Evolutionary conservation across 2,888 invertebrate species (phyloP).

Genomic region (Cosmorhoe ocellata): DNA sequence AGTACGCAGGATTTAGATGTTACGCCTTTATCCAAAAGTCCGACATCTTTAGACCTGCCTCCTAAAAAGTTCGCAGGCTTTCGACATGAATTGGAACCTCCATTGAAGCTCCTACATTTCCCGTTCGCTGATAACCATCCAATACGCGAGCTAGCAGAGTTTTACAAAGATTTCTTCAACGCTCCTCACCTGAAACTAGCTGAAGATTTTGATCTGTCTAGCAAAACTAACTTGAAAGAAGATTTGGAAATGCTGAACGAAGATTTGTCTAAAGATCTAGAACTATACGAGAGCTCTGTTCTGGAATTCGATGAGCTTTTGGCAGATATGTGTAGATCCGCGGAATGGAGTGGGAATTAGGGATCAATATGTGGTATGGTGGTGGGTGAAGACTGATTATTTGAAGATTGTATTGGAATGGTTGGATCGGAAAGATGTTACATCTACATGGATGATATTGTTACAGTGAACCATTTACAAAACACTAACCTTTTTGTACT

Average conservation of each 20-base stretch:
- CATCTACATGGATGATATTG: not conserved
- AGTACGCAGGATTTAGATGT: conserved; percentile 67
- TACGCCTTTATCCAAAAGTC: conserved; percentile 58
- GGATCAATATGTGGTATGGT: conserved; percentile 30
- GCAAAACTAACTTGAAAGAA: conserved; percentile 49
- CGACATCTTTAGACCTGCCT: conserved; percentile 67
- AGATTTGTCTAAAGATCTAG: conserved; percentile 87
- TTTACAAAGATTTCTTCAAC: conserved; percentile 91
- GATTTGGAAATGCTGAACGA: conserved; percentile 63
- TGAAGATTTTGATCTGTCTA: conserved; percentile 45
- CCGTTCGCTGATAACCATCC: conserved; percentile 89
- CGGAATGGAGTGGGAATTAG: conserved; percentile 82
- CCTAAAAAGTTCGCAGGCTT: conserved; percentile 72
- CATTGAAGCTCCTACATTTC: conserved; percentile 87
- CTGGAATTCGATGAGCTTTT: conserved; percentile 89
- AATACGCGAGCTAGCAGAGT: conserved; percentile 88
- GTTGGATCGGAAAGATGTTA: not conserved
- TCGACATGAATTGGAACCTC: conserved; percentile 81
- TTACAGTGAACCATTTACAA: not conserved
- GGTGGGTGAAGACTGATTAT: conserved; percentile 22
- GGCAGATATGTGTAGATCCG: conserved; percentile 85
- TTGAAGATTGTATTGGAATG: not conserved
- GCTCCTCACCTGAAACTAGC: conserved; percentile 79
- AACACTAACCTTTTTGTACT: not conserved
- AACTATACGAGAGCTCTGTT: conserved; percentile 87